These are phyloP conservation scores for Meghimatium bilineatum DNA, from an alignment of 2,888 invertebrate genomes.

Conservation along the genomic window DNA sequence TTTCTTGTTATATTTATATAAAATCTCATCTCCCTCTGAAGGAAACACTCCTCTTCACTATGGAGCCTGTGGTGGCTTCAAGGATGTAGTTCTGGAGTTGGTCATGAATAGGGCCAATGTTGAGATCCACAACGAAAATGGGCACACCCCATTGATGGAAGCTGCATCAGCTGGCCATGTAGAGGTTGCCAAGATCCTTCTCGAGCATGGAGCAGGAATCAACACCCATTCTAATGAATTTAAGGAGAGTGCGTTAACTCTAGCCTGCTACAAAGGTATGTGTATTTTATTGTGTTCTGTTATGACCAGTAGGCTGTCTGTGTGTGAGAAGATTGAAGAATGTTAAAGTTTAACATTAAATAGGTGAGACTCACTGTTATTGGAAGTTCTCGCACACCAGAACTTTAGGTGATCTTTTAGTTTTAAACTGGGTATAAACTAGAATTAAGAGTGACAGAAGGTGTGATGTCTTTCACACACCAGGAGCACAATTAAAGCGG, in stretches of 20 bases:
- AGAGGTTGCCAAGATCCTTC: constrained; percentile 82
- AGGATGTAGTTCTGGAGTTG: constrained; percentile 92
- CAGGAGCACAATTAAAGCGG: too few relatives aligned
- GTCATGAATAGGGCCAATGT: constrained; percentile 94
- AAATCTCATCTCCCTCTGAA: constrained; percentile 42
- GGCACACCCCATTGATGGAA: constrained; percentile 90
- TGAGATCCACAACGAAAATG: constrained; percentile 99
- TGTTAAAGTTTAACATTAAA: too few relatives aligned
- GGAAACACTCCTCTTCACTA: constrained; percentile 92
- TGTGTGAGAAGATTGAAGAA: too few relatives aligned
- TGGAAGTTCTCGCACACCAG: too few relatives aligned
- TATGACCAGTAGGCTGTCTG: too few relatives aligned
- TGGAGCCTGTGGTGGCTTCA: constrained; percentile 81
- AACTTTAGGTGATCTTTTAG: too few relatives aligned
- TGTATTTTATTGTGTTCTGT: not conserved
- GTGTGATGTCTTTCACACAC: too few relatives aligned
- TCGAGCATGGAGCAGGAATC: constrained; percentile 96
- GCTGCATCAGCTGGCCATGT: constrained; percentile 78
- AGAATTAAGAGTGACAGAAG: too few relatives aligned
- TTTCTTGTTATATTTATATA: not conserved
- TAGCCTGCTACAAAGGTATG: constrained; percentile 93
- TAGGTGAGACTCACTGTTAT: too few relatives aligned
- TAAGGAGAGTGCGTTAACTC: constrained; percentile 96
- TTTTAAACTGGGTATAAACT: too few relatives aligned
- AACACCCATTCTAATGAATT: constrained; percentile 99